Percentiles rank a stretch among this genome's conserved stretches.
phyloP scores from a whole-genome alignment of 2,113 vertebrate species.

The Grammomys dolichurus region DNA sequence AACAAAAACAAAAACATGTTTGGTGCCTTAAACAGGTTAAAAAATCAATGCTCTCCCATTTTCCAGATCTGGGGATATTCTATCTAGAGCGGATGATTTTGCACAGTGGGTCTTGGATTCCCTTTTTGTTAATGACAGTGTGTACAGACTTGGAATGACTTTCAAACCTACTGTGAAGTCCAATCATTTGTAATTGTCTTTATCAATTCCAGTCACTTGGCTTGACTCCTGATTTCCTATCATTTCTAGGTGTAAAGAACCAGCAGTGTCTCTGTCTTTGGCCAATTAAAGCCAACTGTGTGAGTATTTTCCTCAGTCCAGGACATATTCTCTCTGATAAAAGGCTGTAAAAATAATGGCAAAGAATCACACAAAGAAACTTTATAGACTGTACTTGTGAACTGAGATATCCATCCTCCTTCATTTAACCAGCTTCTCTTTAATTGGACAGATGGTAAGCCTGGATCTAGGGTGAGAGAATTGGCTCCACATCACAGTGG shows the following conservation, averaged over 20 bases:
- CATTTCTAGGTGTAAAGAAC: not conserved
- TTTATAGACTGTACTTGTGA: not conserved
- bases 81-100: not conserved
- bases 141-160: not conserved
- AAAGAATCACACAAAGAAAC: not conserved
- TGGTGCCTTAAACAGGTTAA: not conserved
- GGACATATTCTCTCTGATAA: not conserved
- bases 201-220: not conserved
- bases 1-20: not conserved
- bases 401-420: not conserved
- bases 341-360: not conserved
- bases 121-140: not conserved
- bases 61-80: not conserved
- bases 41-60: not conserved
- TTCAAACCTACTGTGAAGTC: not conserved
- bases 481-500: not conserved
- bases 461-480: not conserved
- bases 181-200: not conserved
- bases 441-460: not conserved
- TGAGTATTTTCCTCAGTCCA: not conserved
- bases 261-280: not conserved
- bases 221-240: not conserved
- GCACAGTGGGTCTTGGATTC: not conserved
- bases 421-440: not conserved
- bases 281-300: not conserved